Evolutionary conservation across 2,113 vertebrate genomes (phyloP), one percentile per base, ranked within the genome.

Genomic region (Willisornis vidua): DNA sequence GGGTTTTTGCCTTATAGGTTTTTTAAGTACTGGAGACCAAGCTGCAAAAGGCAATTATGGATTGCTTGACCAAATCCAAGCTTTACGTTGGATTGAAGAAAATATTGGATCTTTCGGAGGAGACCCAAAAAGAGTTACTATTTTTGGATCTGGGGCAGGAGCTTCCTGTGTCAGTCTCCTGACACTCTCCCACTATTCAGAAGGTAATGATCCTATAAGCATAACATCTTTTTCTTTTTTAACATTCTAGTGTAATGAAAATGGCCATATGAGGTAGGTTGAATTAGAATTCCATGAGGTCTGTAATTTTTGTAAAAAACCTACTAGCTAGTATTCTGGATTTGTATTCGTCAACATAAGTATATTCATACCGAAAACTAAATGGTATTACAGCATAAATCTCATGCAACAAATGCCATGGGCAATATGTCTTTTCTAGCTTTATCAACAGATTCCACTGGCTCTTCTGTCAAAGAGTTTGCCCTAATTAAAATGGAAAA

Each of bases 31-130:
- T 39, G 99, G 99, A 1, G 99, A 99, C 97, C 99, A 99, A 97
- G 99, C 99, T 9, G 99, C 99, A 91, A 99, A 99, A 95, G 99
- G 99, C 59, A 99, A 99, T 97, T 99, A 99, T 6, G 99, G 99
- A 25, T 98, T 99, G 52, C 98, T 99, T 97, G 99, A 99, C 92
- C 99, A 99, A 97, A 99, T 99, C 75, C 99, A 99, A 77, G 99
- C 99, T 31, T 97, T 99, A 81, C 97, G 99, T 31, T 99, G 99
- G 99, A 99, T 99, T 77, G 99, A 99, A 97, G 99, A 99, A 97
- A 99, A 99, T 61, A 99, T 99, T 81, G 99, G 98, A 65, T 98
- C 99, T 52, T 99, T 99, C 28, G 99, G 99, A 80, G 99, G 99
- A 55, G 99, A 99, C 89, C 98, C 99, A 10, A 99, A 99, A 96